phyloP scores from a whole-genome alignment of 2,888 invertebrate species.

The Dryobota labecula region DNA sequence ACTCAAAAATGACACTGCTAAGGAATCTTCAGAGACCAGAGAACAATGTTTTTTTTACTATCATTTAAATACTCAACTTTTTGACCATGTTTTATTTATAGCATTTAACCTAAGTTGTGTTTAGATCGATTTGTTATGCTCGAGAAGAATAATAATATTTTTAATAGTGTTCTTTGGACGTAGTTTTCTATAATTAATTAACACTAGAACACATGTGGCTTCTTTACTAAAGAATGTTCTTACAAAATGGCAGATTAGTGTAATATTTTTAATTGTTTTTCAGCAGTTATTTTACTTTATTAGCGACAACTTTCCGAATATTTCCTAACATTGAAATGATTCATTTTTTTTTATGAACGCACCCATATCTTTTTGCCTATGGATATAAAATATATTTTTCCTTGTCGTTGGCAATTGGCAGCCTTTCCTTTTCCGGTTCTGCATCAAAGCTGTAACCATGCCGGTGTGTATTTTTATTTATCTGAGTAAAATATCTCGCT shows the following conservation, averaged over 20 bases:
- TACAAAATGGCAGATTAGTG: not conserved
- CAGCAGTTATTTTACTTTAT: not conserved
- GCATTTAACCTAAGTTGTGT: not conserved
- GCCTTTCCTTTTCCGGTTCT: conserved; percentile 91
- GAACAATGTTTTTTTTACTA: not conserved
- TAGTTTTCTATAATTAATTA: not conserved
- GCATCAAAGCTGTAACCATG: conserved; percentile 90
- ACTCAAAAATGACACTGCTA: not conserved
- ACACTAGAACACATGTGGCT: too few species aligned
- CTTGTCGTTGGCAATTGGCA: conserved; percentile 78
- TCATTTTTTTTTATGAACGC: conserved; percentile 38
- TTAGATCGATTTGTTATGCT: not conserved
- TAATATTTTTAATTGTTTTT: not conserved
- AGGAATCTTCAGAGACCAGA: not conserved
- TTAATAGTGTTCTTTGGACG: not conserved
- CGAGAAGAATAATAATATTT: not conserved
- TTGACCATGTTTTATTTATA: not conserved
- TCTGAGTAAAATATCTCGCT: conserved; percentile 72
- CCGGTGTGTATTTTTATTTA: conserved; percentile 89
- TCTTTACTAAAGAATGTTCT: not conserved
- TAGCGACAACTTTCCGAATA: not conserved
- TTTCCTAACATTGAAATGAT: not conserved
- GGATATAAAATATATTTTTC: conserved; percentile 56
- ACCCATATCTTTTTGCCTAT: conserved; percentile 55
- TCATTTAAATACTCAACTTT: not conserved